These are phyloP conservation scores for Lepas anatifera DNA, from an alignment of 2,888 invertebrate genomes.

Conservation along the genomic window DNA sequence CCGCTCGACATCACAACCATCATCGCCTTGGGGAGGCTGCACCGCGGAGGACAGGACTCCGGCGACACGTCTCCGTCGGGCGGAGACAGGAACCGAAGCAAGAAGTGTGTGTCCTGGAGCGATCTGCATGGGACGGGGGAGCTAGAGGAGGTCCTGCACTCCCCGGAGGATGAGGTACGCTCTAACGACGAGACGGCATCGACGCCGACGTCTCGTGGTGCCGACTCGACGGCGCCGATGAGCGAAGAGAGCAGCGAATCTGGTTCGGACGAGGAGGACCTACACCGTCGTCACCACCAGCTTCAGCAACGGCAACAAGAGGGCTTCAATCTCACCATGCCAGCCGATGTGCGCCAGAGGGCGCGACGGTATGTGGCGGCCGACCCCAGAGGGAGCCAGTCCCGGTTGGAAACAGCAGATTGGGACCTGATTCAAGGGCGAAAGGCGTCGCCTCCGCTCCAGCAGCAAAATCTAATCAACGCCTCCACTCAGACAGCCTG, in stretches of 20 bases:
- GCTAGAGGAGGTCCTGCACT: neutral
- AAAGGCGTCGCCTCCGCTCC: neutral
- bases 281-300: too few species aligned
- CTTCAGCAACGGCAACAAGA: neutral
- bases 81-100: neutral
- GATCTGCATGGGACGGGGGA: neutral
- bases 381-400: too few species aligned
- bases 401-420: neutral
- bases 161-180: neutral
- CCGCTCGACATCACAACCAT: neutral
- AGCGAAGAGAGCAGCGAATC: neutral
- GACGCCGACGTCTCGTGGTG: neutral
- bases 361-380: neutral
- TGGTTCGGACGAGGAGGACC: neutral
- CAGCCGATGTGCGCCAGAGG: neutral
- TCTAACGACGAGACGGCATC: neutral
- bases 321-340: neutral
- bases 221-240: neutral
- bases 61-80: neutral
- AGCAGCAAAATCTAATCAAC: neutral
- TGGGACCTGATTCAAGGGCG: neutral
- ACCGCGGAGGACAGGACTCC: neutral
- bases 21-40: neutral
- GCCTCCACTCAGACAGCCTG: neutral
- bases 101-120: constrained; percentile 1